Evolutionary conservation across 2,113 vertebrate genomes (phyloP).

Genomic region (Aldabrachelys gigantea): DNA sequence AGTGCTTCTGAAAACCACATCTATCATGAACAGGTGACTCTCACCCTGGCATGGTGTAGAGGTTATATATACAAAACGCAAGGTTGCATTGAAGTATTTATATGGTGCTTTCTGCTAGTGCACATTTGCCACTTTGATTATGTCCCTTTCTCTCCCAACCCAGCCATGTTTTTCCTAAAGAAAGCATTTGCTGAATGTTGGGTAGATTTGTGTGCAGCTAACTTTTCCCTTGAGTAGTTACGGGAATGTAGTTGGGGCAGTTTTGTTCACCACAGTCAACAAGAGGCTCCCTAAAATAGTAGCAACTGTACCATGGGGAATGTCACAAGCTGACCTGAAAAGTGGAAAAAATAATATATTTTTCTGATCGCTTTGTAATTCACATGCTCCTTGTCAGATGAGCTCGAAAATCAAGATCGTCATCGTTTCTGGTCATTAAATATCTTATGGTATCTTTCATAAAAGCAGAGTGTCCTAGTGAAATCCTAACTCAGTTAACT

Average conservation of each 20-base stretch:
- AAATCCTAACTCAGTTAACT: constrained; percentile 67
- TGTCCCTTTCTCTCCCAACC: accelerated
- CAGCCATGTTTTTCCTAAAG: neutral
- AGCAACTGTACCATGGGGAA: neutral
- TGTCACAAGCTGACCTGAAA: neutral
- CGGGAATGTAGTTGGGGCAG: neutral
- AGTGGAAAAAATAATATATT: neutral
- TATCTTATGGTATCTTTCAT: constrained; percentile 39
- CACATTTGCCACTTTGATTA: neutral
- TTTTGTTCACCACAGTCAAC: accelerated
- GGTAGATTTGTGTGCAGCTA: neutral
- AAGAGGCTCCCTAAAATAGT: neutral
- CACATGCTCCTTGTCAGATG: neutral
- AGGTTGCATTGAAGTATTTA: neutral
- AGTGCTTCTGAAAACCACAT: neutral
- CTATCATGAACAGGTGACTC: accelerated
- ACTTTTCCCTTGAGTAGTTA: neutral
- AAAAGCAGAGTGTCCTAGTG: constrained; percentile 33
- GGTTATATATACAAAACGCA: neutral
- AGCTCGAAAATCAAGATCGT: constrained; percentile 35
- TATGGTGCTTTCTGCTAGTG: neutral
- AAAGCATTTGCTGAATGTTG: neutral
- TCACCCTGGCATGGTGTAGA: neutral
- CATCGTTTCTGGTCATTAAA: constrained; percentile 58
- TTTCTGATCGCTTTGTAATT: neutral